Evolutionary conservation across 2,888 invertebrate genomes (phyloP), one percentile per base, ranked within the genome.

Genomic region (Lasioglossum malachurum): DNA sequence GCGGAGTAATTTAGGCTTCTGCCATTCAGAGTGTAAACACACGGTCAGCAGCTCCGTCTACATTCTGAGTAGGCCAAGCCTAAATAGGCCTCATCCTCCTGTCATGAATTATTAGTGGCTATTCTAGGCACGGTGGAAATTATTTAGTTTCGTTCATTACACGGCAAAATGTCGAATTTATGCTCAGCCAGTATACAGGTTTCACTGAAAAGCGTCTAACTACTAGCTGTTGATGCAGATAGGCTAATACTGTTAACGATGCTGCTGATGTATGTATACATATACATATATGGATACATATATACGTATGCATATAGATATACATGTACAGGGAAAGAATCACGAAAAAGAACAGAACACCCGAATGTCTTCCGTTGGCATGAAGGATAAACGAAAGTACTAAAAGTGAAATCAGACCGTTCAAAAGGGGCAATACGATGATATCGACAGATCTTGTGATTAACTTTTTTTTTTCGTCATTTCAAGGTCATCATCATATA

Each of bases 21-120:
- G 38, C 71, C 71, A 71, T 71, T 71, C 71, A 71, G 71, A 71
- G 71, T 41, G 71, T n/a, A 71, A 71, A 71, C 71, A 71, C 71
- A 71, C 71, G 71, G 71, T 71, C 71, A 71, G 71, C 71, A 71
- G 71, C 41, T 71, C 71, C 38, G 71, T 41, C 71, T 71, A 71
- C 41, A 71, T 71, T 71, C 41, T 12, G 71, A 71, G 71, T 71
- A 71, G 71, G 71, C 71, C 41, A 71, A n/a, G 71, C 71, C 71
- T 41, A 71, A 71, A 71, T 41, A 71, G 71, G n/a, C 41, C 41
- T 41, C 71, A 41, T 41, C 71, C 71, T 71, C 41, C 71, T 71
- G n/a, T 71, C 71, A 41, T 41, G 71, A 41, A 71, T 71, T 41
- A 41, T 41, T 41, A 41, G 71, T 41, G 41, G 41, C 71, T 38